phyloP scores from a whole-genome alignment of 2,113 vertebrate species.

The Elanoides forficatus region DNA sequence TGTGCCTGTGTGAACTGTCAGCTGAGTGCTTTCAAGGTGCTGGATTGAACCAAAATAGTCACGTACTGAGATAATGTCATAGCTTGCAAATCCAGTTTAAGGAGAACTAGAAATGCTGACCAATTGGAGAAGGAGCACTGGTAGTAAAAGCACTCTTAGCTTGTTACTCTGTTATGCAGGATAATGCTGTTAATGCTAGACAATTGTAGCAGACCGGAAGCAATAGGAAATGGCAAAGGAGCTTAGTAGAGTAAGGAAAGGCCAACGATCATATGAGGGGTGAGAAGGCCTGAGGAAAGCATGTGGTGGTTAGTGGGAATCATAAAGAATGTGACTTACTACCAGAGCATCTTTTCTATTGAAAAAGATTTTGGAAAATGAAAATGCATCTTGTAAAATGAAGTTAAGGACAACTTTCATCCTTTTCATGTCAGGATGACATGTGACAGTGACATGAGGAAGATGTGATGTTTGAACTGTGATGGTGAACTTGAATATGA shows the following conservation, averaged over 20 bases:
- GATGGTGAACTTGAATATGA: background rate
- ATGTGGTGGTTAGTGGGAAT: background rate
- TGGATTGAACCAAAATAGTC: background rate
- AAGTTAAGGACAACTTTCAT: background rate
- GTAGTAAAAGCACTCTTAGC: background rate
- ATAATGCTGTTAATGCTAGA: background rate
- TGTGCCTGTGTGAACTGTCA: background rate
- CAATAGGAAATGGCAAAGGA: background rate
- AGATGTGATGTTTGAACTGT: background rate
- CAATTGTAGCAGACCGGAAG: background rate
- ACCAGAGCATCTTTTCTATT: background rate
- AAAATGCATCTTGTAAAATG: background rate
- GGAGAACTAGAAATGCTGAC: background rate
- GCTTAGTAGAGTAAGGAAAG: background rate
- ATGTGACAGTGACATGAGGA: background rate
- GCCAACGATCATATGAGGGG: fast-evolving
- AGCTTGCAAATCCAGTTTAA: background rate
- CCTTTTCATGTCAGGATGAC: background rate
- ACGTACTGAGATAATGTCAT: background rate
- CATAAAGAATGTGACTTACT: background rate
- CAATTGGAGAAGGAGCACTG: background rate
- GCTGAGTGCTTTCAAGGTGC: background rate
- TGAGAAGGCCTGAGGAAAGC: background rate
- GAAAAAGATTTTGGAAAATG: background rate
- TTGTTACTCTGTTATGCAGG: background rate